Conservation (phyloP, 1,140 invertebrate species). For the Trachelipus rathkii region DNA sequence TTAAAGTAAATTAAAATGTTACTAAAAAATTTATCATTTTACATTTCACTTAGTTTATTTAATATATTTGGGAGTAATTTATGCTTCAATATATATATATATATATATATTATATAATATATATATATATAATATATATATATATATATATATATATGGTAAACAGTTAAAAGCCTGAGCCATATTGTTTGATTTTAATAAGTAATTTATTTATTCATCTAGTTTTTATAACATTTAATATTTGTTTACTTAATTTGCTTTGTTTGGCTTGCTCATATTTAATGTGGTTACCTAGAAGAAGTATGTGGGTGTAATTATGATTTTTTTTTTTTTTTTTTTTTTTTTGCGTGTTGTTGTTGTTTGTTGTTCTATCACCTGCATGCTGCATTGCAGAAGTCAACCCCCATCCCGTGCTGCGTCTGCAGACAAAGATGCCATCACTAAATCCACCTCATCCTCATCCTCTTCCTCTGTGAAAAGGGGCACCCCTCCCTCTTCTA, state of each 20-base stretch:
- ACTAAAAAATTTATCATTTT: too few species aligned
- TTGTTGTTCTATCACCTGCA: background rate
- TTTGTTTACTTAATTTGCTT: background rate
- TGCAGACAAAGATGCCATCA: slow-evolving; percentile 41
- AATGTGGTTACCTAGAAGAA: background rate
- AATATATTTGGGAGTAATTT: too few species aligned
- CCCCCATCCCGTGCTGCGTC: slow-evolving; percentile 39
- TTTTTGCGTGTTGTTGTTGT: slow-evolving; percentile 4
- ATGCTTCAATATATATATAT: too few species aligned
- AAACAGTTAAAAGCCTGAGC: background rate
- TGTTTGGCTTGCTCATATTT: background rate
- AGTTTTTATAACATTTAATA: too few species aligned
- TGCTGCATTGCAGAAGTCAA: slow-evolving; percentile 41
- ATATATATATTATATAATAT: too few species aligned
- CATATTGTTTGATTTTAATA: background rate
- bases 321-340: background rate
- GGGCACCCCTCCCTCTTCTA: slow-evolving; percentile 14
- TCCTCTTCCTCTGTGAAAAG: slow-evolving; percentile 24
- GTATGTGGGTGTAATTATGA: slow-evolving; percentile 2
- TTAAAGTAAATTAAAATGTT: too few species aligned
- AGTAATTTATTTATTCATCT: background rate
- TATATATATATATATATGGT: too few species aligned
- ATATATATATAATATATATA: too few species aligned
- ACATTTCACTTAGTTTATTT: too few species aligned
- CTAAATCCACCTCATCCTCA: slow-evolving; percentile 29